A percentile compares a stretch with the other conserved stretches of the same genome.
Conservation (phyloP, 1,140 invertebrate species). For the Rhyacophila brunnea region DNA sequence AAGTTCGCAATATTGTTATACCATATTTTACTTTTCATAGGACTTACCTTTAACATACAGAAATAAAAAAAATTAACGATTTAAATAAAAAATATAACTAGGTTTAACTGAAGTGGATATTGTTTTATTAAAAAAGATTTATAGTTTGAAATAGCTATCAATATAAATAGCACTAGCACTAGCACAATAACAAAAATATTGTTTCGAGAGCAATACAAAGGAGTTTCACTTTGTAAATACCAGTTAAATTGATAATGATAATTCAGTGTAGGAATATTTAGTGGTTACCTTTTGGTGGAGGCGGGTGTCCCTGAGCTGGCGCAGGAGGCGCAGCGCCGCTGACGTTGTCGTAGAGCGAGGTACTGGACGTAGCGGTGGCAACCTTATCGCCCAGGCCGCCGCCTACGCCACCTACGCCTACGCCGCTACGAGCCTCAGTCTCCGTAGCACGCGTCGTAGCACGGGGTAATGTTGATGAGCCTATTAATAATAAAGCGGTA, state of each 20-base stretch:
- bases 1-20: too few species aligned
- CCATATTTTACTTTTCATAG: too few species aligned
- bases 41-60: too few species aligned
- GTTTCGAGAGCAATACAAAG: too few species aligned
- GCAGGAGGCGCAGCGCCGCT: constrained; percentile 51
- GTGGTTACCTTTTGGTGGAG: constrained; percentile 47
- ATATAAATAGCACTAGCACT: too few species aligned
- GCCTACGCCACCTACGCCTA: constrained; percentile 40
- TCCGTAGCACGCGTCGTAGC: constrained; percentile 70
- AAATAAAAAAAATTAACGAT: too few species aligned
- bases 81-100: too few species aligned
- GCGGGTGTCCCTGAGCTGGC: constrained; percentile 55
- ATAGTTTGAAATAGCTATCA: too few species aligned
- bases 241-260: not conserved
- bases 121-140: too few species aligned
- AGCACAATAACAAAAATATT: too few species aligned
- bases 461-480: constrained; percentile 80
- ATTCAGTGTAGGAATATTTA: not conserved
- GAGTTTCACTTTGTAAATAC: too few species aligned
- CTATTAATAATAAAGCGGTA: constrained; percentile 46
- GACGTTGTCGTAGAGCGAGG: constrained; percentile 88
- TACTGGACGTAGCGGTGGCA: constrained; percentile 78
- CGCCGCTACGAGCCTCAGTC: constrained; percentile 56
- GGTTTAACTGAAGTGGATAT: too few species aligned
- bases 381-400: constrained; percentile 70